Base-by-base conservation (phyloP, 2,888 invertebrate species). In the Limenitis camilla region DNA sequence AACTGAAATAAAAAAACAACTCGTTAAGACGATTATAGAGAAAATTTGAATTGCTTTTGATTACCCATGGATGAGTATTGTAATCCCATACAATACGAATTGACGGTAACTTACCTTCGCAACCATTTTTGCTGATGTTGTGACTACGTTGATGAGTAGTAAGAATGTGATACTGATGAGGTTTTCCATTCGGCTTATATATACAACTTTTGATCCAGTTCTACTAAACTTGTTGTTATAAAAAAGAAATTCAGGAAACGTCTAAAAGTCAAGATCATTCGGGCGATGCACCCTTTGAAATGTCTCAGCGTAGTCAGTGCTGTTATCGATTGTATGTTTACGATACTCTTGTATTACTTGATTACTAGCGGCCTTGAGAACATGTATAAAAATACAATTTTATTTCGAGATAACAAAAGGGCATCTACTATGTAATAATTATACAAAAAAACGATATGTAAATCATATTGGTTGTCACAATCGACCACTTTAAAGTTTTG, bases 191-290 rank as follows among this genome's bases (percentile, higher is more conserved):
- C 56, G 51, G 74, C 79, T 74, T 85, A 81, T 85, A 85, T 70
- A 61, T 55, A 59, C 49, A 63, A 39, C 45, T 63, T 67, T 55
- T 68, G 72, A 63, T 76, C 74, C 71, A 78, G 76, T 78, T 81
- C 67, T 69, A 65, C 61, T 64, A 59, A 65, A 65, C 66, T 67
- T 55, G 68, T 70, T 71, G 70, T 33, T 59, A 59, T 72, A 66
- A 65, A 63, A 56, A 72, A 76, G 74, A 78, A 78, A 77, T 72
- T 75, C 81, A 83, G 84, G 85, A 85, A 83, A 74, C 63, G 53
- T 63, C 60, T 81, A 76, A 85, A 85, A 82, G 82, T 83, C 84
- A 85, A 85, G 84, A 72, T 64, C 78, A 60, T 47, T 58, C 58
- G 78, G 73, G 53, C 78, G 76, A 77, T 74, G 78, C 74, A 69